Evolutionary conservation across 2,797 vertebrate genomes (phyloP).

Genomic region (Morus bassanus): DNA sequence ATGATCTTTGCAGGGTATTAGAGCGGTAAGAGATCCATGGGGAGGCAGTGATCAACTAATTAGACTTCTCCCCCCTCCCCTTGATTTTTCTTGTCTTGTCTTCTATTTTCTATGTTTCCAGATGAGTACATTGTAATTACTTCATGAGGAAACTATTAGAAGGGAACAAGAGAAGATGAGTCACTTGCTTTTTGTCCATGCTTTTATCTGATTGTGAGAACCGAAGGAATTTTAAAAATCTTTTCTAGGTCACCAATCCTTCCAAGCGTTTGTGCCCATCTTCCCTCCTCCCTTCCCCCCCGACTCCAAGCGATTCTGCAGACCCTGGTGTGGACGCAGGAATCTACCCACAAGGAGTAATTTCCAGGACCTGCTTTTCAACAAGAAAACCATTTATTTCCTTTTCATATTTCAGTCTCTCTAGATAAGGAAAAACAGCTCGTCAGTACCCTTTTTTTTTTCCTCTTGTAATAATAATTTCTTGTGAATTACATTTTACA

Average conservation of each 20-base stretch:
- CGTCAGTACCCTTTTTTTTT: background rate
- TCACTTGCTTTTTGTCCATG: background rate
- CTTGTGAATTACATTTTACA: background rate
- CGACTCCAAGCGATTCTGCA: background rate
- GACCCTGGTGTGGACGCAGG: background rate
- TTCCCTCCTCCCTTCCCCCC: background rate
- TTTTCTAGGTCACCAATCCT: constrained; percentile 48
- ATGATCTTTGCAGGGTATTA: background rate
- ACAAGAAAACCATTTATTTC: background rate
- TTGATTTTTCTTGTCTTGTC: background rate
- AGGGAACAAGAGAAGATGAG: constrained; percentile 48
- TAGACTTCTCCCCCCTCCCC: background rate
- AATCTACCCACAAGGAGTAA: background rate
- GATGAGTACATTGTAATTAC: constrained; percentile 13
- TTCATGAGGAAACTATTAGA: constrained; percentile 65
- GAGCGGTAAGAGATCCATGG: background rate
- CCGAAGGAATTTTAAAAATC: constrained; percentile 49
- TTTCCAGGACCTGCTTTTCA: background rate
- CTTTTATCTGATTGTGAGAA: constrained; percentile 63
- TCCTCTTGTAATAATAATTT: background rate
- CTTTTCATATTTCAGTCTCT: background rate
- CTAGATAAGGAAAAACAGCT: background rate
- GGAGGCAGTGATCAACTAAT: constrained; percentile 16
- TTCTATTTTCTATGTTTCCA: background rate
- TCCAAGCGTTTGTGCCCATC: constrained; percentile 4